Base-by-base conservation (phyloP, 2,113 vertebrate genomes). In the Speoplatyrhinus poulsoni region DNA sequence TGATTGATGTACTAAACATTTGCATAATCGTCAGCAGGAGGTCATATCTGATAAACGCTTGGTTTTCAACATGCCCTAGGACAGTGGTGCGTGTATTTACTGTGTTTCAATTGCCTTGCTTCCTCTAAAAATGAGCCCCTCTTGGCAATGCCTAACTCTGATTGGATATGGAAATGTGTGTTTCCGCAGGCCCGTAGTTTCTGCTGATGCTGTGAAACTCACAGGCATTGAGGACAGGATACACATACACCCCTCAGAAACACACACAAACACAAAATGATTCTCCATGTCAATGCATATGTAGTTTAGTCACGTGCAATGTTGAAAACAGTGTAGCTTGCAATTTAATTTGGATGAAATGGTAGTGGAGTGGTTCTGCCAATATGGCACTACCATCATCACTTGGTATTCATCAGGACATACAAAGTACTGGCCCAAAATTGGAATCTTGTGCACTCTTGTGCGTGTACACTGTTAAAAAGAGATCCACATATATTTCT, bases 91-190 rank as follows among this genome's bases (percentile, higher is more conserved):
- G 67, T 60, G 65, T 76, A 79, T 84, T 84, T 72, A 75, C 50
- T 69, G 69, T 67, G 71, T 82, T 77, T 79, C 66, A 68, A 73
- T 77, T 68, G 60, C 66, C 76, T 79, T 74, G 69, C 73, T 79
- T 74, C 76, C 69, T 62, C 71, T 79, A 64, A 66, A 82, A 85
- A 79, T 80, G 53, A 83, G 87, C 81, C 69, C 65, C 50, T 54
- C 65, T 76, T 46, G 15, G 81, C 82, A 79, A 55, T 74, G 70
- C 64, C 64, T 41, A 46, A 63, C 48, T 67, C 77, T 84, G 77
- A 88, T 83, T 88, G 80, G 78, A 83, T 89, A 85, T 83, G 79
- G 73, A 87, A 85, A 89, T 85, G 77, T 47, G 54, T 69, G 75
- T 55, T 61, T n/a, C 71, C 66, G 73, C 76, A 73, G 76, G 70